Evolutionary conservation across 1,140 invertebrate genomes (phyloP), one percentile per base, ranked within the genome.

Genomic region (Elymnias hypermnestra): DNA sequence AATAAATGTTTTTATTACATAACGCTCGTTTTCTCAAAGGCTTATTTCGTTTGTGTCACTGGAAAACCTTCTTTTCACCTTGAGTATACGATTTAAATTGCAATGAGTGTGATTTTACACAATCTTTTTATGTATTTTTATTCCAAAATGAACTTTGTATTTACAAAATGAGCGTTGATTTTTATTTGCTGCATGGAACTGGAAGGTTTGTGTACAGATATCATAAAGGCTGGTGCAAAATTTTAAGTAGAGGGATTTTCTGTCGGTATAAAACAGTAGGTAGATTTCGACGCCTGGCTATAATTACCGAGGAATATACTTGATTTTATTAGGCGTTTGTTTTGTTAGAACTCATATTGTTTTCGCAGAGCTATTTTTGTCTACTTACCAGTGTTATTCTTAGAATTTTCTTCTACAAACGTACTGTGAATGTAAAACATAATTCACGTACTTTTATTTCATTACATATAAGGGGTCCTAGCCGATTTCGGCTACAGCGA

Each of bases 1-100:
- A 84, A 84, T 81, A 83, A 82, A 83, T 79, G 76, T 83, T 83
- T 83, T 83, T 79, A 83, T 85, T 85, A 85, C 78, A 85, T 85
- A 83, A 79, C 76, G 70, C 71, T 74, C 68, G 66, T 81, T 79
- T 84, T 79, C 81, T 84, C 78, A 63, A 72, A 76, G 69, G 68
- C 74, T 74, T 66, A 77, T 76, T 69, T 63, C 22, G 14, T 18
- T 38, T 7, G 6, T 25, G 12, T 2, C 13, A 46, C 7, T 37
- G n/a, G 9, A 67, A 66, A 67, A 47, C 7, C 14, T 17, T 18
- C 61, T 53, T 64, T 61, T 43, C 14, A 17, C 0, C 4, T 3
- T 51, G 21, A 26, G 22, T 46, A 59, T 74, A 78, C 7, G 35
- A 55, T 50, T 52, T 33, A 55, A 33, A 63, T 61, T 75, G 29